Conservation (phyloP, 1,140 invertebrate genomes). For the Liolophura sinensis region DNA sequence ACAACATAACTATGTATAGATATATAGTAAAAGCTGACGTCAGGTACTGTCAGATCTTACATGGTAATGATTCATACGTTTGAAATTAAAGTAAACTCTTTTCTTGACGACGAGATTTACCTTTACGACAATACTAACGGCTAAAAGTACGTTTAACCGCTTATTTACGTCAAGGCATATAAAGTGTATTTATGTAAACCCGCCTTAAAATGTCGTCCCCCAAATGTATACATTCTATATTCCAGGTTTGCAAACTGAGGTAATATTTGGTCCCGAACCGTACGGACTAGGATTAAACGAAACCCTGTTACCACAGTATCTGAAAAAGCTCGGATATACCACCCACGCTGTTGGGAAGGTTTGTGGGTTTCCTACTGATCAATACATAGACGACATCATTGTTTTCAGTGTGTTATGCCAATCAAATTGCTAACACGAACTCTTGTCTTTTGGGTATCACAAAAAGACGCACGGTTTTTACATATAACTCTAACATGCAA, state of each 20-base stretch:
- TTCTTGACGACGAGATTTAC: too few relatives aligned
- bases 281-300: slow-evolving; percentile 22
- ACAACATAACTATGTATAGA: too few relatives aligned
- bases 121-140: too few relatives aligned
- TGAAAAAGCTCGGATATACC: slow-evolving; percentile 52
- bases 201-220: not conserved
- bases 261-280: slow-evolving; percentile 13
- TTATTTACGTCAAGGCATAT: not conserved
- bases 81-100: too few relatives aligned
- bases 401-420: not conserved
- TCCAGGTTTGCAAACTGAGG: slow-evolving; percentile 12
- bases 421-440: slow-evolving; percentile 39
- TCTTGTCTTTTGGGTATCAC: slow-evolving; percentile 55
- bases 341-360: slow-evolving; percentile 59
- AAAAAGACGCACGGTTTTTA: slow-evolving; percentile 54
- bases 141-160: too few relatives aligned
- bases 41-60: too few relatives aligned
- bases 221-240: not conserved
- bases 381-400: not conserved
- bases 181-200: not conserved
- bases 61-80: too few relatives aligned
- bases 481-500: slow-evolving; percentile 39
- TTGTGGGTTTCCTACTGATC: not conserved
- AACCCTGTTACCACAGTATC: slow-evolving; percentile 52
- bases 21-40: too few relatives aligned